Conservation (phyloP, 2,888 invertebrate genomes). For the Drosophila anomelani region DNA sequence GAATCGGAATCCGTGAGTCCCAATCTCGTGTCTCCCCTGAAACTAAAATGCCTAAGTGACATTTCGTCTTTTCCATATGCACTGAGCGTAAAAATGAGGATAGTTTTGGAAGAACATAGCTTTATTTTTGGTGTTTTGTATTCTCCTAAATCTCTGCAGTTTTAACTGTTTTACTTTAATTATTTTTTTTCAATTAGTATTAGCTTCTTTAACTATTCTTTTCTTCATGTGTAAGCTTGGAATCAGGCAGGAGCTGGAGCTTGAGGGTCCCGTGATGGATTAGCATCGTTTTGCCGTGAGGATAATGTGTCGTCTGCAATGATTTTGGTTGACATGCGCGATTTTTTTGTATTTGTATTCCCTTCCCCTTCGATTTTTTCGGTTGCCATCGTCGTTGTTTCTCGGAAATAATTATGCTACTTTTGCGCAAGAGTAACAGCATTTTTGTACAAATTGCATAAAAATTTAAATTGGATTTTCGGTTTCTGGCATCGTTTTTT, state of each 20-base stretch:
- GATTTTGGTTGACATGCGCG: constrained; percentile 76
- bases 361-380: constrained; percentile 26
- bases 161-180: not conserved
- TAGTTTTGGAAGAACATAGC: no score
- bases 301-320: constrained; percentile 83
- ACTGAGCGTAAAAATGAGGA: not conserved
- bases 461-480: constrained; percentile 74
- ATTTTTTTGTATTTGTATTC: constrained; percentile 39
- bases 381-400: constrained; percentile 57
- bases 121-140: not conserved
- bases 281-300: constrained; percentile 83
- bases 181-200: not conserved
- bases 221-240: constrained; percentile 6
- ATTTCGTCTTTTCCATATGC: constrained; percentile 57
- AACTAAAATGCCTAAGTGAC: constrained; percentile 76
- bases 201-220: not conserved
- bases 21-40: constrained; percentile 45
- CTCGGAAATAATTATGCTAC: constrained; percentile 84
- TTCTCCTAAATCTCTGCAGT: not conserved
- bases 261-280: constrained; percentile 81
- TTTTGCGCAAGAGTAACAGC: constrained; percentile 81
- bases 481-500: constrained; percentile 17
- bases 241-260: constrained; percentile 35
- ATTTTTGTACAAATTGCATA: constrained; percentile 83
- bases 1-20: constrained; percentile 29